Base-by-base conservation (phyloP, 2,888 invertebrate genomes). In the Torymus auratus region DNA sequence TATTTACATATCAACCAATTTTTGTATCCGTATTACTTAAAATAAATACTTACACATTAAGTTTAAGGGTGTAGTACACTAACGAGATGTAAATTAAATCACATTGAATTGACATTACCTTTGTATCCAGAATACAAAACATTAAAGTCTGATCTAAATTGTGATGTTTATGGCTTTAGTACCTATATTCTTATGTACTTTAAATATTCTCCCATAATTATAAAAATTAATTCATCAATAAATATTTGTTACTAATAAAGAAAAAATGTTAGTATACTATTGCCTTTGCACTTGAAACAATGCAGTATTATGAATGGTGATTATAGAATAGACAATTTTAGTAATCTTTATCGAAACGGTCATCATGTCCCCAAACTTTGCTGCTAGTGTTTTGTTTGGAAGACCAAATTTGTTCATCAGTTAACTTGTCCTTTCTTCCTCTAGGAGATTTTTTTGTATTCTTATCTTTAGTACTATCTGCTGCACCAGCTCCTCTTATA, bases 401-500 rank as follows among this genome's bases (percentile, higher is more conserved):
- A 10, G 83, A 81, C 83, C 85, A 84, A 64, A 85, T 84, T 78
- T 85, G 83, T 69, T 85, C 83, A 60, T 86, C 86, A 2, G 83
- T 84, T 14, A 84, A 61, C 67, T 86, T 86, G 14, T 86, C 85
- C 61, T 83, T 85, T 23, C 58, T 82, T 55, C 78, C 81, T 4
- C 81, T 80, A 28, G 82, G 83, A 11, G 83, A 83, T 81, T 83
- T 83, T 60, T 85, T 84, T 14, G 69, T 65, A 80, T 82, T 83
- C 70, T 73, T 84, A 5, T 86, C 85, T 65, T 84, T 84, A 10
- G 65, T 71, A 50, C 60, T 81, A 53, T 85, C 84, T 23, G 80
- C 79, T 15, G 86, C 88, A n/a, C 88, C 87, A n/a, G 87, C 85
- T 17, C 87, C 88, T 5, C 87, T 83, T 73, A 88, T 88, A 0